phyloP scores from a whole-genome alignment of 2,113 vertebrate genomes.

The Ochotona princeps region DNA sequence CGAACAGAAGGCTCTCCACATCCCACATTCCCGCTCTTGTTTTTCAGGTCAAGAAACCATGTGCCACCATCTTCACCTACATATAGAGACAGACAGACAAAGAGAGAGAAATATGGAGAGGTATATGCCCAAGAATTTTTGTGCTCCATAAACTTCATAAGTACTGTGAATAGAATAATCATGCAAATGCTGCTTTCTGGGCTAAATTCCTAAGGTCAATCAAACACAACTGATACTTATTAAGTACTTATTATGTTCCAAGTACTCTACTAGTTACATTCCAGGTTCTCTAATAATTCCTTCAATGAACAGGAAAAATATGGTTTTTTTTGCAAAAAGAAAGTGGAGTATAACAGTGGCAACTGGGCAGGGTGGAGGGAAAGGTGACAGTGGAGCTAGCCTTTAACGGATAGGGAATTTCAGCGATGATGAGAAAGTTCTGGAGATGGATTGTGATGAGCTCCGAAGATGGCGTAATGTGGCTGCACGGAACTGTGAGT shows the following conservation, averaged over 20 bases:
- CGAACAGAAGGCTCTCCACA: conserved; percentile 86
- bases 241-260: not conserved
- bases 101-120: not conserved
- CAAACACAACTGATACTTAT: conserved; percentile 3
- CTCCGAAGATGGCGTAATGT: too few relatives aligned
- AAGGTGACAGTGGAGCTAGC: not conserved
- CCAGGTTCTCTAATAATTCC: not conserved
- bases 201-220: conserved; percentile 32
- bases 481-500: not conserved
- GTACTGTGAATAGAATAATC: not conserved
- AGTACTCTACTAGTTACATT: not conserved
- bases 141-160: not conserved
- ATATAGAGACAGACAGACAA: not conserved
- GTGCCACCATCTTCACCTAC: conserved; percentile 91
- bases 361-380: not conserved
- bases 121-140: not conserved
- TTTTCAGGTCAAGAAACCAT: conserved; percentile 97
- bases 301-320: not conserved
- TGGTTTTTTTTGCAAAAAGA: conserved; percentile 16
- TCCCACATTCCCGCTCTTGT: conserved; percentile 86
- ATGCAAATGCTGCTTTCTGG: not conserved
- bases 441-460: not conserved
- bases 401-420: not conserved
- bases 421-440: not conserved
- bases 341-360: not conserved